Evolutionary conservation across 2,113 vertebrate species (phyloP).

Genomic region (Ptilonorhynchus violaceus): DNA sequence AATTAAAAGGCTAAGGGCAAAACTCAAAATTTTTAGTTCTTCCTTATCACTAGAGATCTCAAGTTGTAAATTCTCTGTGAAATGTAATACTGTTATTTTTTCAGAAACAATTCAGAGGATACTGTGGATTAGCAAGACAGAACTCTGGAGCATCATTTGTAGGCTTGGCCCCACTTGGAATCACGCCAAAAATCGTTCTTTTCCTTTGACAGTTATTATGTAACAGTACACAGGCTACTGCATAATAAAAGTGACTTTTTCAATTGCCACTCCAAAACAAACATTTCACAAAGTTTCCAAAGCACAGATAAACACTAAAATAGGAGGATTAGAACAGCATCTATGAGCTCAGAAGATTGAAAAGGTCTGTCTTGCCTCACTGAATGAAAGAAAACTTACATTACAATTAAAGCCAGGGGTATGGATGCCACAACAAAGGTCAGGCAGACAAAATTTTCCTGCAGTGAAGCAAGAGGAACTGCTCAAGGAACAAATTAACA

Average conservation of each 20-base stretch:
- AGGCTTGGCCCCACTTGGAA: neutral
- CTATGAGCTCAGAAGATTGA: neutral
- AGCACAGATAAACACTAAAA: neutral
- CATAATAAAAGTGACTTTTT: neutral
- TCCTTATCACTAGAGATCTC: neutral
- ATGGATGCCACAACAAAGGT: conserved; percentile 5
- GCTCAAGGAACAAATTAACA: conserved; percentile 1
- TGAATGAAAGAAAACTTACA: neutral
- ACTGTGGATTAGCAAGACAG: neutral
- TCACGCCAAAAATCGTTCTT: neutral
- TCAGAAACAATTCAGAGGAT: neutral
- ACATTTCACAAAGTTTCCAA: neutral
- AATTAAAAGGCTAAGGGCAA: neutral
- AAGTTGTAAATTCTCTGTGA: neutral
- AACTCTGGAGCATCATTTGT: neutral
- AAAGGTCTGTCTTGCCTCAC: neutral
- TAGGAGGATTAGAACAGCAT: neutral
- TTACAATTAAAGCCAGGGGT: neutral
- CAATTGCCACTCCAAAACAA: neutral
- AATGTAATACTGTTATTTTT: neutral
- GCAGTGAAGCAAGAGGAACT: conserved; percentile 34
- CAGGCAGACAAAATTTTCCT: neutral
- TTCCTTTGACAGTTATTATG: neutral
- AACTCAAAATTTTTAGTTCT: neutral
- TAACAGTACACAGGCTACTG: neutral